A percentile compares a stretch with the other conserved stretches of the same genome.
These are phyloP conservation scores for Epinotia ramella DNA, from an alignment of 2,888 invertebrate genomes.

Conservation along the genomic window DNA sequence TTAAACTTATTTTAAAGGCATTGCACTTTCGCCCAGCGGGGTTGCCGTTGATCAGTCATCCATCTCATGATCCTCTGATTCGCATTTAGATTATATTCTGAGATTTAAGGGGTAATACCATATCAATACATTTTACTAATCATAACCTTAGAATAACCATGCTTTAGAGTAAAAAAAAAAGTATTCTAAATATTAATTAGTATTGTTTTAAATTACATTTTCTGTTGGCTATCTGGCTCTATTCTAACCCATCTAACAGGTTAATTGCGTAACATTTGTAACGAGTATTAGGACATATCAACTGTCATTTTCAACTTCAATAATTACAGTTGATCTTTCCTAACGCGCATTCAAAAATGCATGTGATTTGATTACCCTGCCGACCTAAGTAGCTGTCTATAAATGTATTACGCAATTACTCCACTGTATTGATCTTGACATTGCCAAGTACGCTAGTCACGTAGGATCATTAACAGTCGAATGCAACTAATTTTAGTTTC, in stretches of 20 bases:
- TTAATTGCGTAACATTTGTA: too few relatives aligned
- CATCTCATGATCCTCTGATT: background rate
- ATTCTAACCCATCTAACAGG: background rate
- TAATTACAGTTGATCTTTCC: too few relatives aligned
- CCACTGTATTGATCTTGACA: conserved; percentile 5
- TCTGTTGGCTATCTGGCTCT: background rate
- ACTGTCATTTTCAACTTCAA: too few relatives aligned
- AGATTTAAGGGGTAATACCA: background rate
- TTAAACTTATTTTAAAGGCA: background rate
- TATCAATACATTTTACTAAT: too few relatives aligned
- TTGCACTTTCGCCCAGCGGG: background rate
- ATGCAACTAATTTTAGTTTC: conserved; percentile 25
- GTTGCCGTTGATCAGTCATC: background rate
- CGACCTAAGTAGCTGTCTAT: background rate
- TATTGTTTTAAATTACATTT: background rate
- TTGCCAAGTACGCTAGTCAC: conserved; percentile 16
- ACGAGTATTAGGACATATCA: too few relatives aligned
- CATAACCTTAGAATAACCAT: too few relatives aligned
- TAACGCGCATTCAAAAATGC: too few relatives aligned
- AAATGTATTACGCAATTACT: background rate
- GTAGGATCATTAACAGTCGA: conserved; percentile 4
- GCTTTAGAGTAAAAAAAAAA: too few relatives aligned
- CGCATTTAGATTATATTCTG: background rate
- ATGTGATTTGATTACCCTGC: too few relatives aligned
- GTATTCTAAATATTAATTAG: background rate